phyloP scores from a whole-genome alignment of 2,797 vertebrate species.

The Erithacus rubecula region DNA sequence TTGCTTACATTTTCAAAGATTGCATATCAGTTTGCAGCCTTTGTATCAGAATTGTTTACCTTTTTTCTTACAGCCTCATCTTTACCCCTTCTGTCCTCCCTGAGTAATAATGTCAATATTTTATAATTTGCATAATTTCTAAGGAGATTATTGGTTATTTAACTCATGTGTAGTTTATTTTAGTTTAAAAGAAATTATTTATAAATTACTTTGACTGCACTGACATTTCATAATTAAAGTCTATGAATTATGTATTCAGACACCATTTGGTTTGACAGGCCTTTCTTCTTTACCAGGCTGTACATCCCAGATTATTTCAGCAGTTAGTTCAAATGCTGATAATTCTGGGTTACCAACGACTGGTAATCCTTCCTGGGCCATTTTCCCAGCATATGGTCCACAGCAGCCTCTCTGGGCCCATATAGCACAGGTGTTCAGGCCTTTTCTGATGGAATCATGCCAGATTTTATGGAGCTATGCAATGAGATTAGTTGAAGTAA shows the following conservation, averaged over 20 bases:
- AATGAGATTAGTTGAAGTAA: slow-evolving; percentile 52
- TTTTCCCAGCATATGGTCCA: slow-evolving; percentile 32
- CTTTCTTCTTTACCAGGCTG: not conserved
- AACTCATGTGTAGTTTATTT: not conserved
- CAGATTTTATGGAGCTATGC: slow-evolving; percentile 43
- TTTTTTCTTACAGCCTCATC: not conserved
- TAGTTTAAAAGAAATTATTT: not conserved
- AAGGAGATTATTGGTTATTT: not conserved
- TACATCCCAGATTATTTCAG: not conserved
- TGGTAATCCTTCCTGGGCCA: slow-evolving; percentile 4
- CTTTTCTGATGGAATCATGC: slow-evolving; percentile 35
- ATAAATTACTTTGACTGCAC: not conserved
- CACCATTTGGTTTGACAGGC: not conserved
- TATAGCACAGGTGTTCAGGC: slow-evolving; percentile 34
- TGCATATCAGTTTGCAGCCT: not conserved
- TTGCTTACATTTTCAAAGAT: not conserved
- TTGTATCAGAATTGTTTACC: not conserved
- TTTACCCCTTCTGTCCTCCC: rapidly evolving
- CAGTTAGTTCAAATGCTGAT: not conserved
- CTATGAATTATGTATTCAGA: not conserved
- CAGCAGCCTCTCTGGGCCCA: slow-evolving; percentile 38
- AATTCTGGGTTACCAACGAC: not conserved
- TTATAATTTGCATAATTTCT: not conserved
- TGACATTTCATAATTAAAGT: not conserved
- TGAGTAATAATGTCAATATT: not conserved